These are phyloP conservation scores for Ctenodactylus gundi DNA, from an alignment of 2,113 vertebrate species.

Conservation along the genomic window DNA sequence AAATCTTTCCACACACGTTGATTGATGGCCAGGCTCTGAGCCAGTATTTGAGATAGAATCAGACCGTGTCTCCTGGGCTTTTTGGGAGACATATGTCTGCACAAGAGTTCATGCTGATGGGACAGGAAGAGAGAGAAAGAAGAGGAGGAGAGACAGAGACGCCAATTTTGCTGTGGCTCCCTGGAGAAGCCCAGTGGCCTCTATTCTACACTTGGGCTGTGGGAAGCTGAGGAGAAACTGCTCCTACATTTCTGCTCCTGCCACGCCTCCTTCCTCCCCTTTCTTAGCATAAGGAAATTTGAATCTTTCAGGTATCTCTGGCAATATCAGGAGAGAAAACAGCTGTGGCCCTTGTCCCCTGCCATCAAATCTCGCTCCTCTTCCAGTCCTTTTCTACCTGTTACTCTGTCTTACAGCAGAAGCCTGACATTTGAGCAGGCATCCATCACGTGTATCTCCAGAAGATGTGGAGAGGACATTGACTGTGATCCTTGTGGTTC, in stretches of 20 bases:
- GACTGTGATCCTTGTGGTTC: background rate
- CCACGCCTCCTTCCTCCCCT: background rate
- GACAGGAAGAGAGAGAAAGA: background rate
- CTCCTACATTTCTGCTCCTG: background rate
- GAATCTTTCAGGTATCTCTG: background rate
- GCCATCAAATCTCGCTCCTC: background rate
- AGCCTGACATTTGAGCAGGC: background rate
- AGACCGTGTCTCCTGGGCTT: background rate
- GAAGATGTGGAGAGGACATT: background rate
- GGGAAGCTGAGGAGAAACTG: background rate
- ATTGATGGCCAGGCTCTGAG: background rate
- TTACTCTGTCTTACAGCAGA: background rate
- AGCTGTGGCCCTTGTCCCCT: background rate
- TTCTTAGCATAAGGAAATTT: background rate
- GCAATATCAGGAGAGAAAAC: background rate
- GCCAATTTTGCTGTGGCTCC: background rate
- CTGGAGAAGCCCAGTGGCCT: background rate
- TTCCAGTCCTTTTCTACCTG: background rate
- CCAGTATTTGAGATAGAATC: background rate
- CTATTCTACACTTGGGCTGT: background rate
- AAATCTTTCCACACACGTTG: conserved; percentile 41
- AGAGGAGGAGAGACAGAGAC: background rate
- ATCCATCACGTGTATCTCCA: background rate
- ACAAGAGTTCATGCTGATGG: background rate
- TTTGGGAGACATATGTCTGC: background rate